Evolutionary conservation across 2,888 invertebrate genomes (phyloP), one percentile per base, ranked within the genome.

Genomic region (Bursaphelenchus okinawaensis): DNA sequence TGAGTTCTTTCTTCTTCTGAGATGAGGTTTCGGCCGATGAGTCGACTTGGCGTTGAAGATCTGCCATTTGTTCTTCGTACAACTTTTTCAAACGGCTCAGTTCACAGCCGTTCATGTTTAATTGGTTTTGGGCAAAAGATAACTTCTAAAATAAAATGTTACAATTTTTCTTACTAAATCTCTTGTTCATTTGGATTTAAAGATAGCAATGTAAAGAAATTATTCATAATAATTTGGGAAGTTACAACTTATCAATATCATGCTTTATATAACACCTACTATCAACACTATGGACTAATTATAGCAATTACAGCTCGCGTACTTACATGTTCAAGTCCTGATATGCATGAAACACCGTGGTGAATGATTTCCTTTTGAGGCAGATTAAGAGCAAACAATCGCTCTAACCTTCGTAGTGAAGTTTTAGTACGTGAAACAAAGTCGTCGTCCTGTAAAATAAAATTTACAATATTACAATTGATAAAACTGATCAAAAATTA

Each of bases 31-130:
- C 61, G 22, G 71, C 55, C n/a, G 55, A 28, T 22, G 64, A 71
- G 22, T 59, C 62, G 24, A 70, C 52, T 55, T 76, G 62, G 24
- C 51, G 50, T 50, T 62, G 58, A 22, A 73, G 52, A 23, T 67
- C 63, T 40, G 59, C 61, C 19, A 71, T 62, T 27, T 71, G 64
- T 16, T 73, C 71, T 12, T 55, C 65, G 28, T 65, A 58, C 63
- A 66, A 55, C n/a, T 57, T 52, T 20, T 63, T 40, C 28, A 71
- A 26, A 8, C 71, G 66, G 26, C 51, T 62, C 26, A 68, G 52
- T 55, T 71, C 71, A 52, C 71, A 71, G 9, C 66, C 31, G 24
- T 63, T 28, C 71, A 71, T 71, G 57, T 71, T 71, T n/a, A 74
- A 56, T 29, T 71, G 65, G 22, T 62, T 75, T 54, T 71, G 68